These are phyloP conservation scores for Ceratothoa steindachneri DNA, from an alignment of 2,888 invertebrate species.

Conservation along the genomic window DNA sequence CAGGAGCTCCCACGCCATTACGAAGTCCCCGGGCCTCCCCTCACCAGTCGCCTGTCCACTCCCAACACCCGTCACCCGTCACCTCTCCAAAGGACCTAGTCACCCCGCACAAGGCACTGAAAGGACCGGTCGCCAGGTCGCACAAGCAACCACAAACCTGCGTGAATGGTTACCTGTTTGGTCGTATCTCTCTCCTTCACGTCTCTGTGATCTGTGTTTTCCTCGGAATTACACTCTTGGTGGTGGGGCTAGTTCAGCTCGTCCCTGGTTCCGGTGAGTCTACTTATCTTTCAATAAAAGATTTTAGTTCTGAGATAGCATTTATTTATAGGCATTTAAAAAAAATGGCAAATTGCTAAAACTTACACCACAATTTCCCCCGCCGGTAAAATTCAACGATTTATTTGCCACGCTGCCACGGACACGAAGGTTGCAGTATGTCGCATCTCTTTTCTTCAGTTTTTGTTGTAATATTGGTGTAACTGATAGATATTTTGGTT, in stretches of 20 bases:
- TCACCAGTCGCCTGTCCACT: conserved; percentile 26
- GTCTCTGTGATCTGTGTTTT: conserved; percentile 69
- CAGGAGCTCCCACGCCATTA: conserved; percentile 34
- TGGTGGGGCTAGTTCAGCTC: conserved; percentile 51
- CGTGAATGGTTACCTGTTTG: conserved; percentile 51
- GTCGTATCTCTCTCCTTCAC: conserved; percentile 58
- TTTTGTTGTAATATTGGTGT: too few species aligned
- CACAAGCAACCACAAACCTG: conserved; percentile 32
- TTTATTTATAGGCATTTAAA: neutral
- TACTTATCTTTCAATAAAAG: neutral
- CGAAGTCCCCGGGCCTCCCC: conserved; percentile 39
- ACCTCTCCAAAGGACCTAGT: conserved; percentile 9
- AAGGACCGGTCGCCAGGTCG: conserved; percentile 2
- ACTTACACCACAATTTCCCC: neutral
- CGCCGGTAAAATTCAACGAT: neutral
- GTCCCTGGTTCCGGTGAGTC: conserved; percentile 49
- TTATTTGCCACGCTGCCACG: neutral
- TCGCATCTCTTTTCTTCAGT: neutral
- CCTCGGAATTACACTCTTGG: conserved; percentile 59
- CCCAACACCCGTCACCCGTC: conserved; percentile 31
- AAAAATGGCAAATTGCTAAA: neutral
- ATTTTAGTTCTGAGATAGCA: neutral
- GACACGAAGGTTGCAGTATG: neutral
- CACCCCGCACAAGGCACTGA: conserved; percentile 2
- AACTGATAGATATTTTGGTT: too few species aligned